Base-by-base conservation (phyloP, 2,113 vertebrate genomes). In the Crotalus viridis region DNA sequence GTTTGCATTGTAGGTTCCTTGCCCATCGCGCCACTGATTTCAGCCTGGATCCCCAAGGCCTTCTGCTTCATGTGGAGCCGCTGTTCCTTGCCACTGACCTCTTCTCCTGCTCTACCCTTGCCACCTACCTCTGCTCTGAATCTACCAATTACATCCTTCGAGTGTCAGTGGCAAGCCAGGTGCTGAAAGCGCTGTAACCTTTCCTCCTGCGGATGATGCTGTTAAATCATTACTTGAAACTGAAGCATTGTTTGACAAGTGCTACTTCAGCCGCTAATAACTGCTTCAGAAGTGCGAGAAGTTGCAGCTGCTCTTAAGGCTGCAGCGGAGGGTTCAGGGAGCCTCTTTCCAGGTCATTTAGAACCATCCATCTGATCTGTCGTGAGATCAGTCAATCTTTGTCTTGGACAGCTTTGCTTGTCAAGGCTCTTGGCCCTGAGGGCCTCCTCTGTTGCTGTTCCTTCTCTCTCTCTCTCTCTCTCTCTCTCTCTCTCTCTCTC, bases 221-320 rank as follows among this genome's bases (percentile, higher is more conserved):
- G 96, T 97, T 97, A 98, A 98, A 97, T 96, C 95, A 97, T 98
- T 97, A 96, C 97, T 97, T 96, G 96, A 97, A 97, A 97, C 96
- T 93, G 96, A 96, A 97, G 97, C 97, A 33, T 26, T 96, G 94
- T 96, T 96, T 97, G 98, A 97, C 97, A 97, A 94, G 93, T 91
- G 96, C 85, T 95, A 94, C 97, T 97, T 96, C 96, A 96, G 97
- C 95, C 97, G 69, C 97, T 98, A 98, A 98, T 98, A 98, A 98
- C 97, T 97, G 95, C 97, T 96, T 97, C 96, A 95, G 97, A 97
- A 96, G 96, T 95, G 95, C 90, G 43, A 94, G 96, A 93, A 95
- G 96, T 93, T 95, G 94, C 95, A 96, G 96, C 95, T 92, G 94
- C 96, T 97, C 96, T 98, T 95, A 95, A 93, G 94, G 97, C 94